These are phyloP conservation scores for Doryteuthis pealeii DNA, from an alignment of 1,140 invertebrate genomes.

Conservation along the genomic window DNA sequence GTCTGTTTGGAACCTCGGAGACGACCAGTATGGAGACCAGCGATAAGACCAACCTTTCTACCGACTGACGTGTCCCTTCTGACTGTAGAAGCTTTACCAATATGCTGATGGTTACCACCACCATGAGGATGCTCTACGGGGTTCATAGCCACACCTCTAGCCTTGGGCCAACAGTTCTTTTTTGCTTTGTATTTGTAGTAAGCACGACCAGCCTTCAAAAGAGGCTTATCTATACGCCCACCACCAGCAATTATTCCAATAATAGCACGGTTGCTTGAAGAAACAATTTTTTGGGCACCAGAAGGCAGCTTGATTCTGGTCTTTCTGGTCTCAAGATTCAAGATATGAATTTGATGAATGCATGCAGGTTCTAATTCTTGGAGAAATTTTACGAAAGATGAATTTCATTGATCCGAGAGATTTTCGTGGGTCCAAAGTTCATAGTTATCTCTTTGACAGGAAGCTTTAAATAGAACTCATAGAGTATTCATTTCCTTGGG, in stretches of 20 bases:
- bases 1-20: conserved; percentile 76
- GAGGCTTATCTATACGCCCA: conserved; percentile 99
- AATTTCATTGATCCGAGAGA: too few species aligned
- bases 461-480: too few species aligned
- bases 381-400: too few species aligned
- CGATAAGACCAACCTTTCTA: conserved; percentile 99
- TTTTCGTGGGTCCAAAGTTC: too few species aligned
- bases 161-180: conserved; percentile 98
- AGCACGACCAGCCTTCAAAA: conserved; percentile 97
- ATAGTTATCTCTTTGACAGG: too few species aligned
- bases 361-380: too few species aligned
- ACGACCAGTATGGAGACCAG: conserved; percentile 98
- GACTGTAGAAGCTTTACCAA: conserved; percentile 99
- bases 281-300: conserved; percentile 97
- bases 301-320: conserved; percentile 94
- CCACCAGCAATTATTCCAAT: conserved; percentile 94
- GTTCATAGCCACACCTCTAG: conserved; percentile 71
- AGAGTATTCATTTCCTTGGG: too few species aligned
- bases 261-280: conserved; percentile 97
- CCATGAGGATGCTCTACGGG: conserved; percentile 99
- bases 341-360: too few species aligned
- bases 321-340: conserved; percentile 91
- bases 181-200: conserved; percentile 99
- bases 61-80: conserved; percentile 97
- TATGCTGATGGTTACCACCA: conserved; percentile 99